Percentiles rank a stretch among this genome's conserved stretches.
Evolutionary conservation across 2,888 invertebrate species (phyloP).

Genomic region (Morpho deidamia): DNA sequence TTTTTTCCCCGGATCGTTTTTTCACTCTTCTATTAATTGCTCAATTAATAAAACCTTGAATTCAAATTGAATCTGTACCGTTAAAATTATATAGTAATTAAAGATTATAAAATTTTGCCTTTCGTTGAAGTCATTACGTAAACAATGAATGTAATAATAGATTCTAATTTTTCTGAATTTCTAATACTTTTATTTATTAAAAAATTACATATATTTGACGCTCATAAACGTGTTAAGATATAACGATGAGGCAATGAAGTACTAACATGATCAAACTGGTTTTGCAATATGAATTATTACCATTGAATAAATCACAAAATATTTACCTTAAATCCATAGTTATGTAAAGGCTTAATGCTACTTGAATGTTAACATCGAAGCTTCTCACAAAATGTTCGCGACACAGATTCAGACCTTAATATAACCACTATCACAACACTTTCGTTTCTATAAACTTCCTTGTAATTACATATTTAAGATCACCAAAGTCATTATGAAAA

Average conservation of each 20-base stretch:
- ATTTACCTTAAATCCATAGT: conserved; percentile 61
- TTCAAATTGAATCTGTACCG: too few relatives aligned
- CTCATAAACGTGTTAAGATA: not conserved
- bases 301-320: not conserved
- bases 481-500: conserved; percentile 4
- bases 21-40: too few relatives aligned
- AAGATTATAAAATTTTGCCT: too few relatives aligned
- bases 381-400: not conserved
- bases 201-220: not conserved
- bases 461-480: not conserved
- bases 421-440: conserved; percentile 8
- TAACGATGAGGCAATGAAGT: too few relatives aligned
- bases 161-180: too few relatives aligned
- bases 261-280: too few relatives aligned
- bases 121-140: too few relatives aligned
- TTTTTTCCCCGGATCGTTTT: too few relatives aligned
- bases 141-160: too few relatives aligned
- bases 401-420: conserved; percentile 10
- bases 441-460: not conserved
- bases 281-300: too few relatives aligned
- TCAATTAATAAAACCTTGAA: too few relatives aligned
- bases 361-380: not conserved
- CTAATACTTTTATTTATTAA: not conserved
- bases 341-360: conserved; percentile 4
- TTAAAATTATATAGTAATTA: too few relatives aligned